These are phyloP conservation scores for Myopa testacea DNA, from an alignment of 2,888 invertebrate genomes.

Conservation along the genomic window DNA sequence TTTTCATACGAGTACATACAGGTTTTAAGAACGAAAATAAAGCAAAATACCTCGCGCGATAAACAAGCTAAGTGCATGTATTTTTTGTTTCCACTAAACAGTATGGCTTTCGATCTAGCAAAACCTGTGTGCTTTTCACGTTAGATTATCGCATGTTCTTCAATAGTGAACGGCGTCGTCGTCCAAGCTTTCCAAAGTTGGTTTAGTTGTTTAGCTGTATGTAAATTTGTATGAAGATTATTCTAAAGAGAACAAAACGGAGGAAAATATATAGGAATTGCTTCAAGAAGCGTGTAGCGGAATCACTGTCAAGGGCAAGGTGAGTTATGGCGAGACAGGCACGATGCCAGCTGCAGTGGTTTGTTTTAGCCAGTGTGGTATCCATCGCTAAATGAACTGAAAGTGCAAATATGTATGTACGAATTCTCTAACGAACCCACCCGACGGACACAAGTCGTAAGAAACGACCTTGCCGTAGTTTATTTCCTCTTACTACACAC, in stretches of 20 bases:
- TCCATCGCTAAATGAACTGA: neutral
- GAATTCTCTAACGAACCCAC: neutral
- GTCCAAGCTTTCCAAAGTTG: neutral
- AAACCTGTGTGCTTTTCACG: neutral
- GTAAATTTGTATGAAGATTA: no score
- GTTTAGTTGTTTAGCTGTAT: neutral
- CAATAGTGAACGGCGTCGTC: neutral
- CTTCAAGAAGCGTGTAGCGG: slow-evolving; percentile 1
- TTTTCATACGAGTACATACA: no score
- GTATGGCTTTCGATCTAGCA: neutral
- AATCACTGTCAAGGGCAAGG: slow-evolving; percentile 47
- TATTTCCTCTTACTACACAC: slow-evolving; percentile 23
- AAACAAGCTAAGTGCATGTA: no score
- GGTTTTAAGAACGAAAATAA: no score
- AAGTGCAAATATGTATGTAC: neutral
- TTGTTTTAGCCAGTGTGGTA: neutral
- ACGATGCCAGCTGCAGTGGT: slow-evolving; percentile 13
- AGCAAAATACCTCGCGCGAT: no score
- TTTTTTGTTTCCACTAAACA: no score
- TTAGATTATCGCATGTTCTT: neutral
- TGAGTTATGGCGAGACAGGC: slow-evolving; percentile 36
- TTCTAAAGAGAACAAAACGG: neutral
- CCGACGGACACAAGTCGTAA: neutral
- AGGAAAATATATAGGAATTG: neutral
- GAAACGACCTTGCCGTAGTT: slow-evolving; percentile 15